These are phyloP conservation scores for Microtus ochrogaster DNA, from an alignment of 2,113 vertebrate species.

Conservation along the genomic window DNA sequence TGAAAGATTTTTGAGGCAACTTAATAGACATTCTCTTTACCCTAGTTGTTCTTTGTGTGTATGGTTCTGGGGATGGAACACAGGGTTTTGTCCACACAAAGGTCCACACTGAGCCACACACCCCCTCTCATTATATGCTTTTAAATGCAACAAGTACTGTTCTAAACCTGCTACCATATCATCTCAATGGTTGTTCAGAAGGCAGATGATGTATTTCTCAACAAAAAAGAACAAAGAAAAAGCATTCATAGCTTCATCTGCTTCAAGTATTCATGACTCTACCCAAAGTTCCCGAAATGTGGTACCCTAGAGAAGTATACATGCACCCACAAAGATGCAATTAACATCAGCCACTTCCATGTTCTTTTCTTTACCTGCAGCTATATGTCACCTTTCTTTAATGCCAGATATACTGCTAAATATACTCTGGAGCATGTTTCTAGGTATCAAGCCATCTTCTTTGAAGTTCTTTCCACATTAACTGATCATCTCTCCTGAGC, in stretches of 20 bases:
- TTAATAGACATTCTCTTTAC: not conserved
- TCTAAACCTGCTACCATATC: not conserved
- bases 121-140: not conserved
- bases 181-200: not conserved
- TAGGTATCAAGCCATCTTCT: not conserved
- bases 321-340: not conserved
- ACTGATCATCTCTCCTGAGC: not conserved
- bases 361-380: not conserved
- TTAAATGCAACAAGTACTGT: not conserved
- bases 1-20: not conserved
- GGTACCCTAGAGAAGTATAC: not conserved
- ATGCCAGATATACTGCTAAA: not conserved
- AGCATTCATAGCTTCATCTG: not conserved
- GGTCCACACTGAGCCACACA: not conserved
- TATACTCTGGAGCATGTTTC: not conserved
- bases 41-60: not conserved
- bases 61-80: not conserved
- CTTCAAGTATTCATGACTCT: not conserved
- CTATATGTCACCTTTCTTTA: not conserved
- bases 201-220: conserved; percentile 22
- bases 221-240: not conserved
- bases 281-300: not conserved
- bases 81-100: not conserved
- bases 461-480: not conserved
- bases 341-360: not conserved